phyloP scores from a whole-genome alignment of 1,140 invertebrate species.

The Apis cerana region DNA sequence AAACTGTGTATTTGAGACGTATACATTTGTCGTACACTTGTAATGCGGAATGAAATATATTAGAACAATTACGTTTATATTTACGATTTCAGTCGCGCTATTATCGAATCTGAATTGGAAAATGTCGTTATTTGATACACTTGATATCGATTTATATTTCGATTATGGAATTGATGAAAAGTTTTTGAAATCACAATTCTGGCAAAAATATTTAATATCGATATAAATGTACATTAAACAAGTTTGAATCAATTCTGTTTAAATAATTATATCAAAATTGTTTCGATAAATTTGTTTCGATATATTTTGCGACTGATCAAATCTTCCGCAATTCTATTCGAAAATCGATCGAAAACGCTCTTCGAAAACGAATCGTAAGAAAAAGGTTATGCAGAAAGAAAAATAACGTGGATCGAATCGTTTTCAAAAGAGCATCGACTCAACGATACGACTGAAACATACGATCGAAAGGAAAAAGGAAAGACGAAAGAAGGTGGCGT shows the following conservation, averaged over 20 bases:
- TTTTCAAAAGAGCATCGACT: conserved; percentile 24
- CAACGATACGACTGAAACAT: conserved; percentile 18
- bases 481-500: conserved; percentile 46
- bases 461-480: conserved; percentile 52
- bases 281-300: not conserved
- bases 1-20: not conserved
- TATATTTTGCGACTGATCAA: not conserved
- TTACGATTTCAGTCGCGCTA: not conserved
- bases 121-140: too few species aligned
- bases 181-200: too few species aligned
- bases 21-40: not conserved
- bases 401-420: conserved; percentile 1
- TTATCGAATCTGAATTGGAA: not conserved
- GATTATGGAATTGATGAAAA: too few species aligned
- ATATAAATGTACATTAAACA: too few species aligned
- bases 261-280: not conserved
- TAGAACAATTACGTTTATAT: not conserved
- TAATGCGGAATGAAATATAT: too few species aligned
- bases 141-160: too few species aligned
- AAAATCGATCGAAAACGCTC: not conserved
- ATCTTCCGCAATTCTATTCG: not conserved
- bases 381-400: too few species aligned
- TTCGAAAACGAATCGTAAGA: not conserved
- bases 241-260: not conserved
- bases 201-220: too few species aligned